Percentiles rank a stretch among this genome's conserved stretches.
Evolutionary conservation across 2,113 vertebrate genomes (phyloP).

Genomic region (Tragulus kanchil): DNA sequence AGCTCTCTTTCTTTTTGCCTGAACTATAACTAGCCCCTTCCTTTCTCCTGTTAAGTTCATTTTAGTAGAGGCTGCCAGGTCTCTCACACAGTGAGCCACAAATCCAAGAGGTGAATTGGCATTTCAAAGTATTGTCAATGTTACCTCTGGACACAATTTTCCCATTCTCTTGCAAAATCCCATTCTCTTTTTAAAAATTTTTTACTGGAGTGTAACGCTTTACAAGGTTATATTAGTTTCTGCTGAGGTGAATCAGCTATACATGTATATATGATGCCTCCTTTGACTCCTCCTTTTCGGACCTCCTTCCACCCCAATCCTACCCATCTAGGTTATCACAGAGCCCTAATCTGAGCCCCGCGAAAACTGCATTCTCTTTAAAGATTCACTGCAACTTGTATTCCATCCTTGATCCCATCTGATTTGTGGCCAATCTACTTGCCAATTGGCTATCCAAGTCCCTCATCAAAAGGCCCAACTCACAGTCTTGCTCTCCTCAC

Average conservation of each 20-base stretch:
- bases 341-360: not conserved
- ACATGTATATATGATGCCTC: not conserved
- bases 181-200: not conserved
- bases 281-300: not conserved
- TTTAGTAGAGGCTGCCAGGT: not conserved
- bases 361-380: not conserved
- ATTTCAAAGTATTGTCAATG: not conserved
- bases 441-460: not conserved
- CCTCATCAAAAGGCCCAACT: not conserved
- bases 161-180: not conserved
- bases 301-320: not conserved
- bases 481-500: not conserved
- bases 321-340: not conserved
- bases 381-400: not conserved
- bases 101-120: not conserved
- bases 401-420: not conserved
- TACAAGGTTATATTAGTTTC: not conserved
- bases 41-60: not conserved
- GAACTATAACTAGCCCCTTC: not conserved
- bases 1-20: not conserved
- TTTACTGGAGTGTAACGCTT: not conserved
- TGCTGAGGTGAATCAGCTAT: not conserved
- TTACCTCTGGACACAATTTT: not conserved
- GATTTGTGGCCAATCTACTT: not conserved
- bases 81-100: not conserved